A percentile compares a stretch with the other conserved stretches of the same genome.
Conservation (phyloP, 2,113 vertebrate genomes). For the Suricata suricatta region DNA sequence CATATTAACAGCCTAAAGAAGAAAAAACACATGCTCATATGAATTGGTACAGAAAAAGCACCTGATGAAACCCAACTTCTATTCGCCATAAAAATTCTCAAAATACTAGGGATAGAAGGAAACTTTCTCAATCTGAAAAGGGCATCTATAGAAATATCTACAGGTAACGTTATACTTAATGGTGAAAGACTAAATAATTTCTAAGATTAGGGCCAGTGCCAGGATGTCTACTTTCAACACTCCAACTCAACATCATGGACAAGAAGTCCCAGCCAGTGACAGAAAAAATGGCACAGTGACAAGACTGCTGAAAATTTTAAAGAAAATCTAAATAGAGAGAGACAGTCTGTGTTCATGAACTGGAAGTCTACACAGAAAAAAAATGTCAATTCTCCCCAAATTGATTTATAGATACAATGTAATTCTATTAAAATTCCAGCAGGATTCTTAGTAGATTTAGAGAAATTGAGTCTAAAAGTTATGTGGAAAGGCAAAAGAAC, state of each 20-base stretch:
- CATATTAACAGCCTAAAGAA: not conserved
- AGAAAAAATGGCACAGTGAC: not conserved
- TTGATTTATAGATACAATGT: not conserved
- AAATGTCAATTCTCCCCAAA: not conserved
- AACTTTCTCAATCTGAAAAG: not conserved
- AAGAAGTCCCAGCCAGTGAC: not conserved
- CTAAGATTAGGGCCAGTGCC: not conserved
- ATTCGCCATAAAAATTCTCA: not conserved
- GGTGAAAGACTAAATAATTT: not conserved
- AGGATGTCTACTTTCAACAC: not conserved
- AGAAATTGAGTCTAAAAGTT: not conserved
- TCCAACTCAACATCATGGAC: not conserved
- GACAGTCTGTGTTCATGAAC: not conserved
- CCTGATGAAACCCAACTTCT: not conserved
- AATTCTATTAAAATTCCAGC: not conserved
- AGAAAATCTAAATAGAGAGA: not conserved
- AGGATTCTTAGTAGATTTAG: not conserved
- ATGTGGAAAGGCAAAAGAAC: constrained; percentile 3
- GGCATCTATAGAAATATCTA: not conserved
- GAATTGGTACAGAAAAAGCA: not conserved
- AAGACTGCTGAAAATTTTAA: not conserved
- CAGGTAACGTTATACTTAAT: not conserved
- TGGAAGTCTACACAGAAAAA: not conserved
- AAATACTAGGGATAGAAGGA: not conserved
- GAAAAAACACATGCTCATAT: not conserved